Evolutionary conservation across 2,113 vertebrate species (phyloP).

Genomic region (Malaclemys terrapin): DNA sequence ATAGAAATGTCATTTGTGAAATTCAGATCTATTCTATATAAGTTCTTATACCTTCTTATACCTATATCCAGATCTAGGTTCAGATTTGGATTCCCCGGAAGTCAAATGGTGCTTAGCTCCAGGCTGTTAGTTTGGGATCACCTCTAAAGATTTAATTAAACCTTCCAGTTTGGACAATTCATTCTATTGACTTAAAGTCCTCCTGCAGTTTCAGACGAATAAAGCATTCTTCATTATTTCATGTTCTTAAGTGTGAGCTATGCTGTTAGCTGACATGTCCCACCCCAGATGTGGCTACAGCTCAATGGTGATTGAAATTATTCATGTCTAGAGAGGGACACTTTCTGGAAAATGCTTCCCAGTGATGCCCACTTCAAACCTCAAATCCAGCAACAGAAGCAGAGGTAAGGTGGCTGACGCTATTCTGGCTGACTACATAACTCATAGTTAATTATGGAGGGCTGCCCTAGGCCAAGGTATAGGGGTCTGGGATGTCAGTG

Average conservation of each 20-base stretch:
- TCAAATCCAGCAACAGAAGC: slow-evolving; percentile 8
- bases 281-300: not conserved
- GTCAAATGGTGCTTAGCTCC: not conserved
- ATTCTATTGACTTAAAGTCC: not conserved
- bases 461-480: slow-evolving; percentile 45
- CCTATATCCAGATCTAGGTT: not conserved
- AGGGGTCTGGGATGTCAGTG: slow-evolving; percentile 21
- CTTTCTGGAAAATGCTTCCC: slow-evolving; percentile 27
- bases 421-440: slow-evolving; percentile 10
- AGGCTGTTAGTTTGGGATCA: not conserved
- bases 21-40: not conserved
- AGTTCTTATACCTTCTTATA: not conserved
- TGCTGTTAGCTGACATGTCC: not conserved
- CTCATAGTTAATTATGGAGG: slow-evolving; percentile 33
- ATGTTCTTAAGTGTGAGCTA: not conserved
- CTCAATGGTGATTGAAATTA: not conserved
- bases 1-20: not conserved
- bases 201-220: not conserved
- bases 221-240: not conserved
- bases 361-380: slow-evolving; percentile 38
- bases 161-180: not conserved
- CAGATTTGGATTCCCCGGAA: not conserved
- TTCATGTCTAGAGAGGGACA: slow-evolving; percentile 27
- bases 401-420: not conserved
- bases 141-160: not conserved